A percentile compares a stretch with the other conserved stretches of the same genome.
These are phyloP conservation scores for Huso huso DNA, from an alignment of 2,797 vertebrate species.

Conservation along the genomic window DNA sequence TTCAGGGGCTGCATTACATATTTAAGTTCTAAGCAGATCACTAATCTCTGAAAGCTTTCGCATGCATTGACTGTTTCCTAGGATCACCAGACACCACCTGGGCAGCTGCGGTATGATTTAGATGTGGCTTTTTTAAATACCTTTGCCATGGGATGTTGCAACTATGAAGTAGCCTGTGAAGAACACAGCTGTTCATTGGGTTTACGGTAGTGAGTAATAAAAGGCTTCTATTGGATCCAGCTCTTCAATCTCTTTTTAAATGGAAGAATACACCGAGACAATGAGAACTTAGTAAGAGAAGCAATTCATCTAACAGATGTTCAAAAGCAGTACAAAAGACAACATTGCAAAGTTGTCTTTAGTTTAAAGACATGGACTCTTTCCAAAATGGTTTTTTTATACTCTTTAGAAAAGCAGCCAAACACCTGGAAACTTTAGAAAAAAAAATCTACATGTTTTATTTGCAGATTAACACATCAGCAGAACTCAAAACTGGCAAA, in stretches of 20 bases:
- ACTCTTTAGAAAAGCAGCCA: slow-evolving; percentile 27
- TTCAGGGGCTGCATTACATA: slow-evolving; percentile 6
- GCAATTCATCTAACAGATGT: slow-evolving; percentile 43
- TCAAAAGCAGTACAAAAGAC: slow-evolving; percentile 25
- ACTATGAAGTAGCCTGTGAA: slow-evolving; percentile 22
- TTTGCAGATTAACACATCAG: too few relatives aligned
- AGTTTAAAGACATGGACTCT: neutral
- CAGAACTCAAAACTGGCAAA: too few relatives aligned
- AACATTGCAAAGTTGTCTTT: slow-evolving; percentile 13
- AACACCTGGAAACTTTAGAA: slow-evolving; percentile 28
- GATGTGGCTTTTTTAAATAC: slow-evolving; percentile 48
- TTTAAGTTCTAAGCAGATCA: slow-evolving; percentile 25
- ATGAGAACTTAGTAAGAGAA: slow-evolving; percentile 12
- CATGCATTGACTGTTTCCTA: slow-evolving; percentile 31
- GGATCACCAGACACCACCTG: slow-evolving; percentile 40
- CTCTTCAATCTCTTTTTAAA: slow-evolving; percentile 22
- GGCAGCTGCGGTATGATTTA: slow-evolving; percentile 33
- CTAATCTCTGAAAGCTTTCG: slow-evolving; percentile 34
- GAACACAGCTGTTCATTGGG: slow-evolving; percentile 32
- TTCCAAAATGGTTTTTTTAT: slow-evolving; percentile 26
- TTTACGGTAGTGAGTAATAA: slow-evolving; percentile 37
- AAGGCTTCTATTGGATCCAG: slow-evolving; percentile 32
- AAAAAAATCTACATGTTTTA: too few relatives aligned
- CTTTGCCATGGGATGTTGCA: slow-evolving; percentile 22
- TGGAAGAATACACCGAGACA: slow-evolving; percentile 22